Base-by-base conservation (phyloP, 92 coral and sea anemone species). In the Parazoanthus darwini region DNA sequence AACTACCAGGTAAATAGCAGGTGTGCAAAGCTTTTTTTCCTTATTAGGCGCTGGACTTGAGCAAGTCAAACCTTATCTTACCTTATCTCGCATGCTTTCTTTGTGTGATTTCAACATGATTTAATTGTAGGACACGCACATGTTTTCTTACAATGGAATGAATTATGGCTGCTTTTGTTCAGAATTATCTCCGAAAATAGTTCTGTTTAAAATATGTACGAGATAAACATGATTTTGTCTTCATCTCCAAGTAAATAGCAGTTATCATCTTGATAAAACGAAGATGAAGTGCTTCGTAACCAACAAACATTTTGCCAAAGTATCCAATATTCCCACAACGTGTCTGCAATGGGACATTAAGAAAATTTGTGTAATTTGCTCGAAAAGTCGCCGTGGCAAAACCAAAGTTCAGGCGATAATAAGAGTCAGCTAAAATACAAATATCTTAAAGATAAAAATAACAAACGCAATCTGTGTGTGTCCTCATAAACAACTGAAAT, bases 141-240 rank as follows among this genome's bases (percentile, higher is more conserved):
- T 9, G 63, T 74, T 44, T 7, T 8, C 26, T 71, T 50, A 46
- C 87, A 71, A 84, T 70, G 43, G 77, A 71, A 70, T 84, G 71
- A 43, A 84, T 84, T 84, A 42, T 83, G 65, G 77, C 59, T 44
- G 44, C 65, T 43, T 83, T 68, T 82, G 87, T 83, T 43, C 5
- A 29, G 65, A 68, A 67, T 42, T 43, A 26, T 25, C 39, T 84
- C 78, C 39, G 67, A 67, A 71, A 68, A 15, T 26, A 7, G 35
- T 4, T 71, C 68, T 11, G 65, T 84, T 68, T 23, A 71, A 71
- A 84, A 71, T 70, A 70, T 46, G 39, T 71, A 35, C 66, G 35
- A 71, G 51, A 63, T 37, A 54, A 73, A 80, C 33, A 56, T 39
- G 16, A 73, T 70, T 50, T 82, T 26, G 18, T 39, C 38, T 73